Percentiles rank a stretch among this genome's conserved stretches.
These are phyloP conservation scores for Conchocele bisecta DNA, from an alignment of 2,888 invertebrate genomes.

Conservation along the genomic window DNA sequence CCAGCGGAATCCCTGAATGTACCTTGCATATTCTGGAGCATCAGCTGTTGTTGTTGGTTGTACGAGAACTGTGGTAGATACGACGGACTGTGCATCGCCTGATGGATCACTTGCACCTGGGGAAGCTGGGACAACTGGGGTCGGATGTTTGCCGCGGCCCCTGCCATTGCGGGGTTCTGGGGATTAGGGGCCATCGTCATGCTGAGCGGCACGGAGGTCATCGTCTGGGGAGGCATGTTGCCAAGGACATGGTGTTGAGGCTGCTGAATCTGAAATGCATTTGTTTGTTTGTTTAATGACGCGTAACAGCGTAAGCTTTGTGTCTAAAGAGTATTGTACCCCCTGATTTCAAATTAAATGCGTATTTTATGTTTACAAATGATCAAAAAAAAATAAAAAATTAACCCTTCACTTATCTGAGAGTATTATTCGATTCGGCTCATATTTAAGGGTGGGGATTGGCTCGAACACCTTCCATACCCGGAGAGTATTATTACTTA, in stretches of 20 bases:
- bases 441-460: too few relatives aligned
- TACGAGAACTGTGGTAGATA: constrained; percentile 74
- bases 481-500: too few relatives aligned
- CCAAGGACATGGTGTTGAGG: constrained; percentile 12
- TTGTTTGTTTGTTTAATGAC: too few relatives aligned
- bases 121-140: constrained; percentile 64
- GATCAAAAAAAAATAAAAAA: too few relatives aligned
- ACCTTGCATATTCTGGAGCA: constrained; percentile 78
- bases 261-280: not conserved
- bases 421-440: too few relatives aligned
- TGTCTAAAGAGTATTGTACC: too few relatives aligned
- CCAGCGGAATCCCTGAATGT: too few relatives aligned
- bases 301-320: too few relatives aligned
- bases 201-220: constrained; percentile 60
- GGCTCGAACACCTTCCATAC: too few relatives aligned
- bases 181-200: constrained; percentile 67
- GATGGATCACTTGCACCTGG: constrained; percentile 76
- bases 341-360: too few relatives aligned
- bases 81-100: constrained; percentile 72
- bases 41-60: constrained; percentile 70
- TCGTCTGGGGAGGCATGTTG: constrained; percentile 33
- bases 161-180: constrained; percentile 37
- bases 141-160: constrained; percentile 47
- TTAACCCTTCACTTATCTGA: too few relatives aligned
- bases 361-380: too few relatives aligned